A percentile compares a stretch with the other conserved stretches of the same genome.
These are phyloP conservation scores for Camponotus floridanus DNA, from an alignment of 1,140 invertebrate genomes.

Conservation along the genomic window DNA sequence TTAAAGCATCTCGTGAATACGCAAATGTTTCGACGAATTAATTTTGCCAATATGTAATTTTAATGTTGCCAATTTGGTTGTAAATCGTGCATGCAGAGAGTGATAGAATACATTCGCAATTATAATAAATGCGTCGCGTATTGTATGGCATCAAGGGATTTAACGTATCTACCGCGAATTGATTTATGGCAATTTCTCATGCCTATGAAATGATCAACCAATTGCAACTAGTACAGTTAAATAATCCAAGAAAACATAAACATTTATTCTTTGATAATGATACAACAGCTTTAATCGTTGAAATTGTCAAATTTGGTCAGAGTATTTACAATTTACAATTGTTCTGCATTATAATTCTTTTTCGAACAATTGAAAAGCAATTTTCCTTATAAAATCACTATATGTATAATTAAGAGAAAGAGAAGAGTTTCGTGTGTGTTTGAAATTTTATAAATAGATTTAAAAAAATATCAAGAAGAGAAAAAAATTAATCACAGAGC, in stretches of 20 bases:
- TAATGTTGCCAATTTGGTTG: neutral
- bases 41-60: conserved; percentile 7
- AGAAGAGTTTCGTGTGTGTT: neutral
- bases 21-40: conserved; percentile 14
- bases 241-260: neutral
- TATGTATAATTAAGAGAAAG: neutral
- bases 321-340: neutral
- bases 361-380: neutral
- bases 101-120: neutral
- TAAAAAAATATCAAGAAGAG: too few species aligned
- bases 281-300: neutral
- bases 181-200: neutral
- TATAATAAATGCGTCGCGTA: neutral
- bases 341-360: neutral
- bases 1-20: neutral
- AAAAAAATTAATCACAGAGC: too few species aligned
- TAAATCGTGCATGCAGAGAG: neutral
- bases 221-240: neutral
- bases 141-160: neutral
- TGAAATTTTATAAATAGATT: too few species aligned
- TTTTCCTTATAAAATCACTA: neutral
- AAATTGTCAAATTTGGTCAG: neutral
- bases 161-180: neutral
- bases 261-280: neutral
- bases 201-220: neutral